Base-by-base conservation (phyloP, 2,888 invertebrate species). In the Yponomeuta plumbellus region DNA sequence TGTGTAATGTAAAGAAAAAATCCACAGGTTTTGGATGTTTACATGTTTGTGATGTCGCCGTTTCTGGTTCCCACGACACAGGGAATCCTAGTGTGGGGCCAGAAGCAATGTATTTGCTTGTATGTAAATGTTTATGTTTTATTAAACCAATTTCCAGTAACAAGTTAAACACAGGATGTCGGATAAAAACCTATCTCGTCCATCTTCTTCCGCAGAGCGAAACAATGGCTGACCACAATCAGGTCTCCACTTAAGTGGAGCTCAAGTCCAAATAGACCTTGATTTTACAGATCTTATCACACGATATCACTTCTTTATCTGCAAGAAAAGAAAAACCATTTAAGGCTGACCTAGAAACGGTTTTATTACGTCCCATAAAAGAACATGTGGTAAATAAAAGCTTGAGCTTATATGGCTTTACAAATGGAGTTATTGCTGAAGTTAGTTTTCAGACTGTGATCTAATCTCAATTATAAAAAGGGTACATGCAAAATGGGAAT, bases 301-400 rank as follows among this genome's bases (percentile, higher is more conserved):
- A 52, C 13, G 13, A 52, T 52, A 52, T 52, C 44, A 52, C 44
- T 52, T 52, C 44, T 52, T 52, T 52, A 52, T 52, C 44, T 52
- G 4, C 17, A 52, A 52, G 17, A 17, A 44, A 52, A 52, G 17
- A 52, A 11, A 52, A 17, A 52, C 44, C 13, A 3, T 52, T 52
- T 52, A 17, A 17, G 13, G 3, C 44, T 52, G 44, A 52, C 44
- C 44, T 52, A 52, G 44, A 52, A 52, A 5, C 11, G 44, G 13
- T 52, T 52, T 52, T 52, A 52, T 52, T 52, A 52, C 44, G 44
- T 52, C 44, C 44, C 44, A 52, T 52, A 52, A 17, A 52, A 52
- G 44, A 4, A 17, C 44, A 52, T 17, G 44, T 52, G 17, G 44
- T 52, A 5, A 17, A 17, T 52, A 52, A 52, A 11, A 52, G 17